These are phyloP conservation scores for Podargus strigoides DNA, from an alignment of 2,797 vertebrate species.

Conservation along the genomic window DNA sequence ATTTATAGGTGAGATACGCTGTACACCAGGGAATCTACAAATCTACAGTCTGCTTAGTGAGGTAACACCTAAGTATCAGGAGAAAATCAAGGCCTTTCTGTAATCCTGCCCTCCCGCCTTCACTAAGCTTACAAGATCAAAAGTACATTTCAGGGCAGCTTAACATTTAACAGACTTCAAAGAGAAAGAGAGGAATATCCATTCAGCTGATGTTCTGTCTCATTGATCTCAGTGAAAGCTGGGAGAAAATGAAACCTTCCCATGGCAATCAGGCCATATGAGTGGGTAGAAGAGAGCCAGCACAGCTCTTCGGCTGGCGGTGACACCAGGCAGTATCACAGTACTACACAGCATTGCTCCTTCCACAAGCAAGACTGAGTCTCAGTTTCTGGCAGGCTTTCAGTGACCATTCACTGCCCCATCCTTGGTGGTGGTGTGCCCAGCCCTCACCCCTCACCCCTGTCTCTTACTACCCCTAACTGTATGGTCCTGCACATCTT, in stretches of 20 bases:
- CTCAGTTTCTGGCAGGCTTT: not conserved
- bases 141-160: slow-evolving; percentile 19
- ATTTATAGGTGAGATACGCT: not conserved
- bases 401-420: not conserved
- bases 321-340: not conserved
- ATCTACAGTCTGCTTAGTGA: not conserved
- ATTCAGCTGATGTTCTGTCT: not conserved
- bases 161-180: not conserved
- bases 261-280: not conserved
- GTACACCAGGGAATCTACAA: not conserved
- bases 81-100: not conserved
- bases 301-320: fast-evolving
- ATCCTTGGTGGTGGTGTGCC: fast-evolving
- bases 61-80: not conserved
- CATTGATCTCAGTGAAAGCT: not conserved
- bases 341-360: not conserved
- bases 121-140: not conserved
- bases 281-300: not conserved
- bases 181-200: not conserved
- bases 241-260: not conserved
- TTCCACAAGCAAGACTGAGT: not conserved
- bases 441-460: not conserved
- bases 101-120: not conserved
- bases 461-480: not conserved
- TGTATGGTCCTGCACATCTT: fast-evolving